Evolutionary conservation across 23 tunicate species (phyloP).

Genomic region (Trididemnum nubilum): DNA sequence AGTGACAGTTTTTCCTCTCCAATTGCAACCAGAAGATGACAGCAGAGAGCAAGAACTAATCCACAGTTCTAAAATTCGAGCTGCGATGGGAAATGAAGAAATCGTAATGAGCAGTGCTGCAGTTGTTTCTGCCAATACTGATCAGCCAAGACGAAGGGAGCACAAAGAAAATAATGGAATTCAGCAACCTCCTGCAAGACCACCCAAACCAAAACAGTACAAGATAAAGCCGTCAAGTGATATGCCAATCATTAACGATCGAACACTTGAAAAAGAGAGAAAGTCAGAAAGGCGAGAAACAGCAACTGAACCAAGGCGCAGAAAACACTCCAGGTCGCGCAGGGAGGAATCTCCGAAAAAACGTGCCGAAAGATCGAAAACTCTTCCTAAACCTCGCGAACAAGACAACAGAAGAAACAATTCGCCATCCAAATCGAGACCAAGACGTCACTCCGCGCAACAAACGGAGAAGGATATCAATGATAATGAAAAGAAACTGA

Average conservation of each 20-base stretch:
- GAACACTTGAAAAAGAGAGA: neutral
- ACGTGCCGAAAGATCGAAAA: neutral
- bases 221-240: constrained; percentile 11
- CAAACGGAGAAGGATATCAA: neutral
- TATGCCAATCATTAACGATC: neutral
- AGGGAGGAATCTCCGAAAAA: neutral
- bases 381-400: neutral
- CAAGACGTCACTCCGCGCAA: neutral
- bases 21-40: neutral
- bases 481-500: neutral
- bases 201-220: constrained; percentile 40
- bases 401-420: neutral
- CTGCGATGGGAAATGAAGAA: constrained; percentile 6
- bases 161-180: neutral
- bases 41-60: too few species aligned
- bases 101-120: neutral
- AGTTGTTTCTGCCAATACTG: too few species aligned
- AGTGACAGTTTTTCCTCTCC: neutral
- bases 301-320: neutral
- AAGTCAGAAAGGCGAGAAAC: neutral
- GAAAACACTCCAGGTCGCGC: neutral
- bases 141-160: neutral
- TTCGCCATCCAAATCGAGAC: neutral
- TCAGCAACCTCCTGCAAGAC: constrained; percentile 26
- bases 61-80: neutral